These are phyloP conservation scores for Dasysyrphus tricinctus DNA, from an alignment of 2,888 invertebrate genomes.

Conservation along the genomic window DNA sequence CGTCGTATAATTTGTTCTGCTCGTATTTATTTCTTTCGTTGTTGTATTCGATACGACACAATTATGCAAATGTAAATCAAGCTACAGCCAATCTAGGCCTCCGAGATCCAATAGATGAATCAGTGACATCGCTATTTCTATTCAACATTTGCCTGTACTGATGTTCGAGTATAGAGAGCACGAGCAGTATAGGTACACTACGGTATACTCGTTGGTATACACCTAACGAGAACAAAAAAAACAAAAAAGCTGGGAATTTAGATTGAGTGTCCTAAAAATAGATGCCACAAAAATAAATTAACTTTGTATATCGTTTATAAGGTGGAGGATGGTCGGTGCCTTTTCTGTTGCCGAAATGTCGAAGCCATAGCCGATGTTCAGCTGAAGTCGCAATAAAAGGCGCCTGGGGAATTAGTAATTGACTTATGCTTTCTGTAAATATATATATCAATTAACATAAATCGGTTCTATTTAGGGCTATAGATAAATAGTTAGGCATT, in stretches of 20 bases:
- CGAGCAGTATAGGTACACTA: neutral
- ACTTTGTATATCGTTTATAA: constrained; percentile 60
- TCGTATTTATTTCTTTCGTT: constrained; percentile 34
- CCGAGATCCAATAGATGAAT: constrained; percentile 69
- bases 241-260: constrained; percentile 56
- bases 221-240: constrained; percentile 48
- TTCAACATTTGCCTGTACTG: constrained; percentile 23
- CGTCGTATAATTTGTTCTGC: constrained; percentile 14
- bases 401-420: constrained; percentile 67
- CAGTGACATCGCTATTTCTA: constrained; percentile 74
- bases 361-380: constrained; percentile 30
- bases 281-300: constrained; percentile 69
- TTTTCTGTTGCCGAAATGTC: constrained; percentile 28
- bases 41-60: constrained; percentile 57
- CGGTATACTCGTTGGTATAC: neutral
- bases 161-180: neutral
- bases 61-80: constrained; percentile 66
- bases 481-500: neutral
- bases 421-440: constrained; percentile 61
- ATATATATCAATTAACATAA: constrained; percentile 70
- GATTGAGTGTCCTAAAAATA: constrained; percentile 68
- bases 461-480: constrained; percentile 55
- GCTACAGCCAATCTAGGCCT: constrained; percentile 64
- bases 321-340: constrained; percentile 58
- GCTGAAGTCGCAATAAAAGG: constrained; percentile 55